Base-by-base conservation (phyloP, 2,888 invertebrate genomes). In the Parnassius glacialis region DNA sequence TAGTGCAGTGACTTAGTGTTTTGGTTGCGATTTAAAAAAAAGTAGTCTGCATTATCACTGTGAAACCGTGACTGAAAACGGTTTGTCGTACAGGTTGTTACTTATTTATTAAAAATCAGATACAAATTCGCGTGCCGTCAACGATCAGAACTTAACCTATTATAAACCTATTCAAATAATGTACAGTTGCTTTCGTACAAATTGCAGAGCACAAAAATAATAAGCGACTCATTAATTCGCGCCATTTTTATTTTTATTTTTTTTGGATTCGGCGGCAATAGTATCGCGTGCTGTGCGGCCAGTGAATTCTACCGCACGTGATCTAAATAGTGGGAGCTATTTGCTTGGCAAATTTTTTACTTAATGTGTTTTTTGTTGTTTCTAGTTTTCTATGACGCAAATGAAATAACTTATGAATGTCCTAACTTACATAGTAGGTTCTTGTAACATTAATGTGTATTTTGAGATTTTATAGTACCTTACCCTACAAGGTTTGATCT, bases 361-460 rank as follows among this genome's bases (percentile, higher is more conserved):
- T 43, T 41, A 45, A 57, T 52, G 13, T 59, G 58, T 61, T 54
- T 58, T 66, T 65, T 57, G 44, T 56, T 55, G 55, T 64, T 67
- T 64, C 70, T 67, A 79, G 75, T 81, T 80, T 73, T 71, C 70
- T 67, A 81, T 77, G 85, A 85, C 85, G 85, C 84, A 70, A 81
- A 69, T 52, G 53, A 47, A 57, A 57, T 65, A 60, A 58, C 56
- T 64, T 64, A 62, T 52, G 61, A 34, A 34, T 34, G 42, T 50
- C 41, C 41, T 56, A 50, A 56, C 45, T 34, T 45, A 48, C 41
- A 25, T 20, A 12, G 41, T 56, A 57, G 43, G 43, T 25, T 41
- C 41, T 50, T 45, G 45, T 45, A 45, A 45, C n/a, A 11, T 45
- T n/a, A 45, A 45, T 0, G n/a, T n/a, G 5, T 45, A 45, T 34